Evolutionary conservation across 2,888 invertebrate genomes (phyloP), one percentile per base, ranked within the genome.

Genomic region (Rhyacophila evoluta): DNA sequence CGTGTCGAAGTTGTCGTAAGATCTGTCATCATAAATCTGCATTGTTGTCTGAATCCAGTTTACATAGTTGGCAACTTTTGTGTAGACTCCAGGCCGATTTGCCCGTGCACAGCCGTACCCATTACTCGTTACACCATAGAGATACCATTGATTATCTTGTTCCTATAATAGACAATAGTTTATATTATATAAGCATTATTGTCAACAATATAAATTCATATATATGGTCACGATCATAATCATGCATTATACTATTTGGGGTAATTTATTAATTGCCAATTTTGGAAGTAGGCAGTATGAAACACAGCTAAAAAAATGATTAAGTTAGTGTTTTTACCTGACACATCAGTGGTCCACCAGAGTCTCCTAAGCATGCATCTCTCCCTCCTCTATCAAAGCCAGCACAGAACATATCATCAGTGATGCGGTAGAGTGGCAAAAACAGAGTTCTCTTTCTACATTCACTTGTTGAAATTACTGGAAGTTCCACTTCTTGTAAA

Each of bases 371-470:
- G 84, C 95, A 95, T 1, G 95, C 95, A 86, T 95, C 95, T 41
- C 94, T 89, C 0, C 95, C 95, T 70, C 95, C 95, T 81, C 94
- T 90, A 84, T 95, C 94, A 84, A 92, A 93, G 19, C 95, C 95
- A 72, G 95, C 95, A 85, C 95, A 95, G 87, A 95, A 93, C 95
- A 95, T 95, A 85, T 95, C 93, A 77, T 94, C 93, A 0, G 95
- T 95, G 77, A 95, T 92, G 83, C 92, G 91, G 86, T 95, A 95
- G 72, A 95, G 88, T 12, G 95, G 94, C 83, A 95, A 87, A 84
- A 94, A 92, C 0, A 94, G 87, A 25, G 95, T 95, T 83, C 94
- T 90, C 72, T 93, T 93, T 27, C 94, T 91, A 84, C 95, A 95
- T 85, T 95, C 95, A 74, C 91, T 91, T 3, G 94, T 94, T 76